These are phyloP conservation scores for Rutpela maculata DNA, from an alignment of 2,888 invertebrate species.

Conservation along the genomic window DNA sequence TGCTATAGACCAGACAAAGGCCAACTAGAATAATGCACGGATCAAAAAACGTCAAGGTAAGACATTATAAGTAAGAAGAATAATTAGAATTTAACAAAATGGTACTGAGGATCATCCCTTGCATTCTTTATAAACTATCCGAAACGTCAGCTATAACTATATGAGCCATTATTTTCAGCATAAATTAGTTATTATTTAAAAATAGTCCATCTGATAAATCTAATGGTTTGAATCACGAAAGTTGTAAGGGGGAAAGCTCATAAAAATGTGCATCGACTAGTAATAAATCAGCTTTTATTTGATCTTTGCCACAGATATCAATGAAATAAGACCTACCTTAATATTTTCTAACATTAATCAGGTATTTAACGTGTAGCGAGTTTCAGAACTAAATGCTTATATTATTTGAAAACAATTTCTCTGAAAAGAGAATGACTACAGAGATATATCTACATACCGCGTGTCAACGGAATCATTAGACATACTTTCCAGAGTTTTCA, in stretches of 20 bases:
- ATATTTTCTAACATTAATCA: neutral
- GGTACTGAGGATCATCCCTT: neutral
- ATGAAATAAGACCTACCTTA: conserved; percentile 7
- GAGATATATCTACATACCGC: too few species aligned
- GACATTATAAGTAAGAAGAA: too few species aligned
- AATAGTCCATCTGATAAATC: neutral
- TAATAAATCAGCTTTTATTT: conserved; percentile 4
- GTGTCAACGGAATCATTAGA: too few species aligned
- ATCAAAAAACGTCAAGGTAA: too few species aligned
- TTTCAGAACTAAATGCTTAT: neutral
- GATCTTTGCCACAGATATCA: neutral
- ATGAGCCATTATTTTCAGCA: neutral
- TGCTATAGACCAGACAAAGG: too few species aligned
- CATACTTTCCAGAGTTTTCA: too few species aligned
- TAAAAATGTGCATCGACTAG: conserved; percentile 4
- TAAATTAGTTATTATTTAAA: conserved; percentile 3
- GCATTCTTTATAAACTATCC: neutral
- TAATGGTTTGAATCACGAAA: conserved; percentile 4
- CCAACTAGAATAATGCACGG: too few species aligned
- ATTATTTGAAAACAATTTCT: neutral
- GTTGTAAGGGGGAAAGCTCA: neutral
- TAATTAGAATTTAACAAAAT: neutral
- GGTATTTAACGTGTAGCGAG: neutral
- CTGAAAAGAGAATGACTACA: too few species aligned
- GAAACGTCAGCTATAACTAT: neutral